A percentile compares a stretch with the other conserved stretches of the same genome.
Conservation (phyloP, 2,888 invertebrate genomes). For the Chloroclysta siterata region DNA sequence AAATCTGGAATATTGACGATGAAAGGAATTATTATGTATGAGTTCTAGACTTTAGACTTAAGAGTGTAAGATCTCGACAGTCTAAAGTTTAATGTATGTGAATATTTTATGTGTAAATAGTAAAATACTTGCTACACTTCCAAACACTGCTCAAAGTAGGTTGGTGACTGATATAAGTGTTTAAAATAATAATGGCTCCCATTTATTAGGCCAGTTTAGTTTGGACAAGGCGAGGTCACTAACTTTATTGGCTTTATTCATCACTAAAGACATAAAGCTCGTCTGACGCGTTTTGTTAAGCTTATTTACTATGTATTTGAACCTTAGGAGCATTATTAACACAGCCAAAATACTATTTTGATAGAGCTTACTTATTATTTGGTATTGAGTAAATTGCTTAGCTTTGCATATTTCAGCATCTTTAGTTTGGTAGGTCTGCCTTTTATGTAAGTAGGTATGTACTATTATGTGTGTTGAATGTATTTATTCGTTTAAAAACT, state of each 20-base stretch:
- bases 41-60: too few species aligned
- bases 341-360: background rate
- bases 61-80: background rate
- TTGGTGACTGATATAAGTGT: slow-evolving; percentile 22
- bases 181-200: slow-evolving; percentile 34
- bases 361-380: too few species aligned
- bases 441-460: too few species aligned
- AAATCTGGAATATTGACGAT: too few species aligned
- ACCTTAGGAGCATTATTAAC: slow-evolving; percentile 40
- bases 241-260: slow-evolving; percentile 44
- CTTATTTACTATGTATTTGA: slow-evolving; percentile 48
- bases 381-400: too few species aligned
- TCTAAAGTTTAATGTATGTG: background rate
- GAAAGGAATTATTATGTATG: too few species aligned
- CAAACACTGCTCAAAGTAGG: slow-evolving; percentile 1
- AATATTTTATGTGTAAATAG: background rate
- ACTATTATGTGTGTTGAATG: too few species aligned
- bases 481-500: slow-evolving; percentile 8
- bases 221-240: slow-evolving; percentile 45
- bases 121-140: background rate
- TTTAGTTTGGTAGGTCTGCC: too few species aligned
- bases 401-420: too few species aligned
- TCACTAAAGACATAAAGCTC: slow-evolving; percentile 46
- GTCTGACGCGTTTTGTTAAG: slow-evolving; percentile 48
- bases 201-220: slow-evolving; percentile 41